Conservation (phyloP, 2,888 invertebrate genomes). For the Hofmannophila pseudospretella region DNA sequence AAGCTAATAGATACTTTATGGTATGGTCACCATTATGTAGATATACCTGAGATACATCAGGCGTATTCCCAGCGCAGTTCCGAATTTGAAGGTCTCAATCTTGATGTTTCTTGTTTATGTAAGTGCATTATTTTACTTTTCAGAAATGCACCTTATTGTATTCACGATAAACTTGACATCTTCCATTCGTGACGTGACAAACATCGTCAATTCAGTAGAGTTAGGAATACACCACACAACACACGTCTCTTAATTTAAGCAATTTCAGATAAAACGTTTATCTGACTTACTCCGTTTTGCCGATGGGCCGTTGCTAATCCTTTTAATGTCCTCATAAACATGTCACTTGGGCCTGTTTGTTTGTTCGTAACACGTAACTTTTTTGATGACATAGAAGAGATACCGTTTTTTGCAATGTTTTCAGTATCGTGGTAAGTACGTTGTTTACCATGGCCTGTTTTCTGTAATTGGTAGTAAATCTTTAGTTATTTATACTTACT, state of each 20-base stretch:
- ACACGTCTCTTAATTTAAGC: slow-evolving; percentile 55
- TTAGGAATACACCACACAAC: slow-evolving; percentile 13
- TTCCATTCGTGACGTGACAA: too few species aligned
- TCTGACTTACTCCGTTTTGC: slow-evolving; percentile 41
- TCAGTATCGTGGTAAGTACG: slow-evolving; percentile 1
- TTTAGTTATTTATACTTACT: neutral
- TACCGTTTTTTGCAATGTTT: slow-evolving; percentile 5
- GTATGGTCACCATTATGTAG: too few species aligned
- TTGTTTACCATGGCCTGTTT: slow-evolving; percentile 9
- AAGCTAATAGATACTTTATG: too few species aligned
- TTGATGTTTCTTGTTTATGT: too few species aligned
- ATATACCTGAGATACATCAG: too few species aligned
- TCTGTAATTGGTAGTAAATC: slow-evolving; percentile 11
- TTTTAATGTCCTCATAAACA: slow-evolving; percentile 12
- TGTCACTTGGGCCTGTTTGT: neutral
- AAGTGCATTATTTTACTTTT: too few species aligned
- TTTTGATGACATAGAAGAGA: slow-evolving; percentile 10
- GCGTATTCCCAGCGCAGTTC: too few species aligned
- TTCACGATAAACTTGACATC: too few species aligned
- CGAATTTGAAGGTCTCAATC: too few species aligned
- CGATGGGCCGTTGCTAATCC: slow-evolving; percentile 17
- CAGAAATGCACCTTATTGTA: too few species aligned
- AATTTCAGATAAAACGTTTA: slow-evolving; percentile 59
- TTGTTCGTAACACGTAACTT: slow-evolving; percentile 5
- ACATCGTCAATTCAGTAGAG: neutral